phyloP scores from a whole-genome alignment of 2,113 vertebrate species.

The Clarias gariepinus region DNA sequence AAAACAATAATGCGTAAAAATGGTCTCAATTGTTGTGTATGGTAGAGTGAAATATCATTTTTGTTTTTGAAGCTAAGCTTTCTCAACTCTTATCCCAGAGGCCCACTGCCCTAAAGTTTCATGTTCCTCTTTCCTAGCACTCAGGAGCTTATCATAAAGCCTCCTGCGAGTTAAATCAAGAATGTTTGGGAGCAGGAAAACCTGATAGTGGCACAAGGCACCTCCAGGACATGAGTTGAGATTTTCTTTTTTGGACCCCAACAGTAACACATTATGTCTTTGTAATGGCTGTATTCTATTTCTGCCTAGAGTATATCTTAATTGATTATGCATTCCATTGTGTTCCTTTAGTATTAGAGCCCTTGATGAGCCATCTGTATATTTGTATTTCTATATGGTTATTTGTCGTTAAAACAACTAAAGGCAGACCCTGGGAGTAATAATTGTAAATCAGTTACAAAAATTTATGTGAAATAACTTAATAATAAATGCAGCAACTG shows the following conservation, averaged over 20 bases:
- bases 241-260: conserved; percentile 7
- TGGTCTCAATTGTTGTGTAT: conserved; percentile 18
- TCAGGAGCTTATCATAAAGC: neutral
- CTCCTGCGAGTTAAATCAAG: neutral
- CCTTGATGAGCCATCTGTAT: conserved; percentile 19
- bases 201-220: neutral
- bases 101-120: neutral
- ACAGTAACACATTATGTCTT: conserved; percentile 19
- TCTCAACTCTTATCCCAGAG: neutral
- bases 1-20: conserved; percentile 33
- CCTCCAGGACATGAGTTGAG: neutral
- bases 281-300: conserved; percentile 26
- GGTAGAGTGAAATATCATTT: conserved; percentile 33
- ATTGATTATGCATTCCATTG: conserved; percentile 35
- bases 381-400: conserved; percentile 30
- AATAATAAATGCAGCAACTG: conserved; percentile 11
- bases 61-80: neutral
- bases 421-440: conserved; percentile 11
- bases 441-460: neutral
- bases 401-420: conserved; percentile 27
- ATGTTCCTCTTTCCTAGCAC: neutral
- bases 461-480: conserved; percentile 2
- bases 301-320: conserved; percentile 15
- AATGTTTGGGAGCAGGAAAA: neutral
- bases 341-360: conserved; percentile 27